Conservation (phyloP, 1,140 invertebrate species). For the Bombus affinis region DNA sequence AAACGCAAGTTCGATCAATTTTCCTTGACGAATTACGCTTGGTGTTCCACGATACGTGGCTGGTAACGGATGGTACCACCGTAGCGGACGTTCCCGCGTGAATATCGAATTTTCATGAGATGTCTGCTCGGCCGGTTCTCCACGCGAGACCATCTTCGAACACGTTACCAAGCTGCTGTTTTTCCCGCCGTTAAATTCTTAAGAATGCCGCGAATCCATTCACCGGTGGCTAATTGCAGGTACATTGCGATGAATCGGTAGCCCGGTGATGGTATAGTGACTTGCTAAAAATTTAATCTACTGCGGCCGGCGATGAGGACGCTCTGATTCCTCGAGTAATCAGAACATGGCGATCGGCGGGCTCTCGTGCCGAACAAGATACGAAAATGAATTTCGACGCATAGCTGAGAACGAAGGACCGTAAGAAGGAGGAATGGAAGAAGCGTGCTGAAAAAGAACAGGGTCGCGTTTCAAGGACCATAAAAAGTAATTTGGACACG, state of each 20-base stretch:
- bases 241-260: slow-evolving; percentile 29
- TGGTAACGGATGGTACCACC: no score
- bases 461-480: background rate
- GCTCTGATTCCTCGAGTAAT: slow-evolving; percentile 69
- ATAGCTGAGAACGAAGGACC: background rate
- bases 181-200: background rate
- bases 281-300: slow-evolving; percentile 62
- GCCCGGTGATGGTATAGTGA: slow-evolving; percentile 35
- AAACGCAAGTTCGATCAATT: no score
- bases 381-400: slow-evolving; percentile 49
- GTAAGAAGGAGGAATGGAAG: background rate
- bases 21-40: no score
- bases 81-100: no score
- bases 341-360: slow-evolving; percentile 66
- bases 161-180: background rate
- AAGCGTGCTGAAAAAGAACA: no score
- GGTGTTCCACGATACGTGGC: no score
- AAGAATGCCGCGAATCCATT: slow-evolving; percentile 34
- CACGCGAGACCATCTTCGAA: background rate
- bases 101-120: background rate
- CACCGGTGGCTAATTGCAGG: slow-evolving; percentile 50
- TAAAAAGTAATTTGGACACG: background rate
- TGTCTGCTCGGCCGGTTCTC: background rate
- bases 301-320: slow-evolving; percentile 44
- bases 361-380: slow-evolving; percentile 52